Conservation (phyloP, 2,888 invertebrate species). For the Eristalis pertinax region DNA sequence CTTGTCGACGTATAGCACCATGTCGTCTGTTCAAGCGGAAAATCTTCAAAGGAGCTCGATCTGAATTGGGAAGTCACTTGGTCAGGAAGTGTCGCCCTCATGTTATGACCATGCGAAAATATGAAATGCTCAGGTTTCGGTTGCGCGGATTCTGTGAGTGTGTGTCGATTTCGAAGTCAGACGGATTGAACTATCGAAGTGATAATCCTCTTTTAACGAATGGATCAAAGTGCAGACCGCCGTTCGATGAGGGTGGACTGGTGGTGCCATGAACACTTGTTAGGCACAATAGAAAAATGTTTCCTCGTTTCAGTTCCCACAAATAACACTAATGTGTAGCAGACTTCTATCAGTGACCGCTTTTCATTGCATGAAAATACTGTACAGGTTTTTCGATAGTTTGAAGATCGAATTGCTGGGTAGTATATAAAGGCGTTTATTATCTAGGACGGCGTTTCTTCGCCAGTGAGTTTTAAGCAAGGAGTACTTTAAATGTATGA, state of each 20-base stretch:
- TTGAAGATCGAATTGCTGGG: too few species aligned
- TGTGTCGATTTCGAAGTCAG: slow-evolving; percentile 14
- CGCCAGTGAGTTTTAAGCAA: too few species aligned
- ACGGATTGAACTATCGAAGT: slow-evolving; percentile 8
- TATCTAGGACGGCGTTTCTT: too few species aligned
- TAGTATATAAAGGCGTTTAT: too few species aligned
- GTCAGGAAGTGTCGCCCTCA: slow-evolving; percentile 65
- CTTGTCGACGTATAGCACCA: slow-evolving; percentile 8
- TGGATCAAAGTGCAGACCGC: neutral
- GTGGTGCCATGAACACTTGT: neutral
- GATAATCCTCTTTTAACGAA: slow-evolving; percentile 1
- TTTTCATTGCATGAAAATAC: neutral
- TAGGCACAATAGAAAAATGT: neutral
- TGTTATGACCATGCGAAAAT: slow-evolving; percentile 59
- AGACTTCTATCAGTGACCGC: neutral
- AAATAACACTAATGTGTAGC: neutral
- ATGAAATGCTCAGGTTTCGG: slow-evolving; percentile 37
- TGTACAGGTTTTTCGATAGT: too few species aligned
- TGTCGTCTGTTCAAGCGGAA: slow-evolving; percentile 54
- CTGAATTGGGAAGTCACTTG: slow-evolving; percentile 37
- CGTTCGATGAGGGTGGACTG: neutral
- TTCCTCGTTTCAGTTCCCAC: neutral
- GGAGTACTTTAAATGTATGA: too few species aligned
- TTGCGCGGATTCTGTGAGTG: slow-evolving; percentile 16
- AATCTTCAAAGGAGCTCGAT: slow-evolving; percentile 56